These are phyloP conservation scores for Antitype chi DNA, from an alignment of 2,888 invertebrate species.

Conservation along the genomic window DNA sequence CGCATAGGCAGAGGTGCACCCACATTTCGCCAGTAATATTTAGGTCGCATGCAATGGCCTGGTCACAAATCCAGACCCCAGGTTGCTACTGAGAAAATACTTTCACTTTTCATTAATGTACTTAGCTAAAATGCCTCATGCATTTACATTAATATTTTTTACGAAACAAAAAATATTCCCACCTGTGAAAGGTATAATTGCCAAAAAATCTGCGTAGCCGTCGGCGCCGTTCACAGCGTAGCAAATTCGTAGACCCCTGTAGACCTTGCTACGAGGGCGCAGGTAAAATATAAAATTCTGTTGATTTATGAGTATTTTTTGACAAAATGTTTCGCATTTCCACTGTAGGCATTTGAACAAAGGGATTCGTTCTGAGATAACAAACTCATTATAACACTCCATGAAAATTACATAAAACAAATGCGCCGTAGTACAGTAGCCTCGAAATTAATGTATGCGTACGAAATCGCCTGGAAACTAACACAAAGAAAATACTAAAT, in stretches of 20 bases:
- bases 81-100: no score
- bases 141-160: neutral
- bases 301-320: conserved; percentile 12
- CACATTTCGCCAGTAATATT: no score
- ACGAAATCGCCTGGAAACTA: conserved; percentile 52
- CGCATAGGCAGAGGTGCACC: no score
- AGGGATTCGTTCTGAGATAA: conserved; percentile 36
- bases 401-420: conserved; percentile 38
- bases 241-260: conserved; percentile 26
- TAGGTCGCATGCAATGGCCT: no score
- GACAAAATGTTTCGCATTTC: neutral
- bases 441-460: conserved; percentile 57
- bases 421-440: conserved; percentile 10
- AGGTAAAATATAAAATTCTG: conserved; percentile 9
- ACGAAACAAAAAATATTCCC: neutral
- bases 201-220: conserved; percentile 14
- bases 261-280: conserved; percentile 13
- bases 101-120: no score
- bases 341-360: conserved; percentile 27
- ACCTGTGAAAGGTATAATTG: neutral
- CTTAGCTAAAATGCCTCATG: neutral
- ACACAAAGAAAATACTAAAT: conserved; percentile 67
- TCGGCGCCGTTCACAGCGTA: conserved; percentile 7
- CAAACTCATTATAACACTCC: conserved; percentile 45
- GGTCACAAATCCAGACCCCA: no score